Evolutionary conservation across 1,140 invertebrate species (phyloP).

Genomic region (Drosophila tropicalis): DNA sequence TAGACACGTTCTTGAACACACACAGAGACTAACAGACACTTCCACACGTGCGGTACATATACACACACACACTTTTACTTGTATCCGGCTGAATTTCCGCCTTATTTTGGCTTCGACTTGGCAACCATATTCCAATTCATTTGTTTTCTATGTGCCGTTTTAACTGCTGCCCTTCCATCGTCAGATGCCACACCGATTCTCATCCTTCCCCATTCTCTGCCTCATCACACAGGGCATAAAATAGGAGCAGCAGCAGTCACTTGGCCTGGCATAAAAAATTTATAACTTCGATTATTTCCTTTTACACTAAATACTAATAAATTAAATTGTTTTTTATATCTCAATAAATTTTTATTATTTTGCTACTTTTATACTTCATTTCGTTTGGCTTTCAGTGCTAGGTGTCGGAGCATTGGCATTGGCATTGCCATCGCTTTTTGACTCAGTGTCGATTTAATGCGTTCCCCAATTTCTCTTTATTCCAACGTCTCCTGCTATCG

Average conservation of each 20-base stretch:
- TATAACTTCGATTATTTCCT: conserved; percentile 81
- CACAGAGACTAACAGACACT: conserved; percentile 1
- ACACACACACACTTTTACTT: not conserved
- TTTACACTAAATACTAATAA: conserved; percentile 81
- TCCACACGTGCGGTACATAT: conserved; percentile 33
- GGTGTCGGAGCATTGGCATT: conserved; percentile 8
- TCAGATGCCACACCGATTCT: not conserved
- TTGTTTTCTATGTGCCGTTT: conserved; percentile 73
- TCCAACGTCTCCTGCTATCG: too few species aligned
- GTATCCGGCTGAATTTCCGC: conserved; percentile 69
- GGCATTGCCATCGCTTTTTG: conserved; percentile 13
- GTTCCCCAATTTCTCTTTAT: conserved; percentile 6
- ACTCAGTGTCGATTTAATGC: conserved; percentile 78
- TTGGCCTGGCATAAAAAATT: conserved; percentile 72
- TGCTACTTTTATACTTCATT: conserved; percentile 81
- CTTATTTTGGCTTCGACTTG: conserved; percentile 67
- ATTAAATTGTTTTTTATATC: conserved; percentile 82
- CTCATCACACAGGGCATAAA: conserved; percentile 42
- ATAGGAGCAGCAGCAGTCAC: conserved; percentile 22
- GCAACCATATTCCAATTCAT: conserved; percentile 78
- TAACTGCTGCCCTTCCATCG: conserved; percentile 42
- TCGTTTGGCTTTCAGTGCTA: conserved; percentile 22
- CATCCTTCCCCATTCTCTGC: not conserved
- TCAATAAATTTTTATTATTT: conserved; percentile 82
- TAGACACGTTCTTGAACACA: conserved; percentile 65